phyloP scores from a whole-genome alignment of 2,113 vertebrate species.

The Notiomystis cincta region DNA sequence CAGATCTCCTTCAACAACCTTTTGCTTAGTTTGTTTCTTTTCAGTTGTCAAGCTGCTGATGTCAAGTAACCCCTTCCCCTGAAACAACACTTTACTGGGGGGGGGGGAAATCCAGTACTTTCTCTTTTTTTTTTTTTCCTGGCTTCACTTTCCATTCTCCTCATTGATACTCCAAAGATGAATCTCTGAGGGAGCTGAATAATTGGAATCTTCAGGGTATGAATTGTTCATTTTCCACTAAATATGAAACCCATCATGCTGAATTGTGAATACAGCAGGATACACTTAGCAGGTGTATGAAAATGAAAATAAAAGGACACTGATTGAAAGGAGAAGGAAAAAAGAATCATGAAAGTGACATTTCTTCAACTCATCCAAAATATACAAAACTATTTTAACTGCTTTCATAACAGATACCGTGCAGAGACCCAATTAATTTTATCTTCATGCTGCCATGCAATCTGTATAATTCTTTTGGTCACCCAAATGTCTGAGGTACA shows the following conservation, averaged over 20 bases:
- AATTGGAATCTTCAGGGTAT: constrained; percentile 61
- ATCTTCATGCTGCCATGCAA: constrained; percentile 45
- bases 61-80: neutral
- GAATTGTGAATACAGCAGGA: constrained; percentile 63
- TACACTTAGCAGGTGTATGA: constrained; percentile 75
- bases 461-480: constrained; percentile 43
- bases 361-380: constrained; percentile 42
- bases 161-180: neutral
- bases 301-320: constrained; percentile 74
- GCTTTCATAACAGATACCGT: constrained; percentile 31
- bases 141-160: neutral
- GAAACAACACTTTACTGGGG: neutral
- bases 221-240: constrained; percentile 75
- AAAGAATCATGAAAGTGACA: constrained; percentile 31
- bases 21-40: constrained; percentile 9
- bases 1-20: neutral
- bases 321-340: neutral
- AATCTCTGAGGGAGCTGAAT: neutral
- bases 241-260: constrained; percentile 77
- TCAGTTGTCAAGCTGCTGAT: neutral
- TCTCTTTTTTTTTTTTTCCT: neutral
- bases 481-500: constrained; percentile 28
- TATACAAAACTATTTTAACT: constrained; percentile 54
- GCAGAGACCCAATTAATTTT: constrained; percentile 56
- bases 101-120: neutral